Percentiles rank a stretch among this genome's conserved stretches.
Conservation (phyloP, 2,113 vertebrate genomes). For the Vulpes ferrilata region DNA sequence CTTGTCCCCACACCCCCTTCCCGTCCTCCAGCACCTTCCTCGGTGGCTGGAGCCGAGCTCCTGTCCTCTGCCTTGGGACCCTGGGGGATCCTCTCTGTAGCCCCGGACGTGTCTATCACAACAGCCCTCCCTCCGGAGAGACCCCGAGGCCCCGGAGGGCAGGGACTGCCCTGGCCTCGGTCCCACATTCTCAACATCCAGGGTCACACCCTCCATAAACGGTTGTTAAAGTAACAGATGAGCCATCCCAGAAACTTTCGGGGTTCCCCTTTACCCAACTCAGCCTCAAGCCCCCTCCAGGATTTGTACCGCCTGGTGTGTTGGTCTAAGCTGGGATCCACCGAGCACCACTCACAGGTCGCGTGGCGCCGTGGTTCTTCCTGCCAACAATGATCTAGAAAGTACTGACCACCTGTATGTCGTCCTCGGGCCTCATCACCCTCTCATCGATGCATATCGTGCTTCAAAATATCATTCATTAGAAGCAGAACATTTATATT, state of each 20-base stretch:
- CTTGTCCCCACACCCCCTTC: accelerated
- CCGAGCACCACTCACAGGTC: accelerated
- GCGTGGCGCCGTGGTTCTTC: accelerated
- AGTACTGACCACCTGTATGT: accelerated
- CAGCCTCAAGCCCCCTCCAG: background rate
- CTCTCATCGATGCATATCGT: accelerated
- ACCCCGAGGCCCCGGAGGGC: background rate
- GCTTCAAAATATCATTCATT: background rate
- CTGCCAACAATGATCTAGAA: background rate
- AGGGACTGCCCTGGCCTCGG: accelerated
- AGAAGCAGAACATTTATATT: background rate
- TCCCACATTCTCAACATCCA: background rate
- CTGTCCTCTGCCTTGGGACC: background rate
- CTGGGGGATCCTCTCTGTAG: no score
- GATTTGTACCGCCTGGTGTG: background rate
- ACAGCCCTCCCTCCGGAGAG: background rate
- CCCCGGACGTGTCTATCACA: accelerated
- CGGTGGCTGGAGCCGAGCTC: no score
- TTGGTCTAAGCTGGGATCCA: background rate
- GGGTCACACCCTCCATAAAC: background rate
- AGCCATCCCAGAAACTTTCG: background rate
- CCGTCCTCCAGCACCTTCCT: background rate
- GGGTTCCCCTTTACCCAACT: no score
- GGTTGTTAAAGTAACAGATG: background rate
- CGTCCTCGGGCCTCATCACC: background rate